Conservation (phyloP, 2,888 invertebrate genomes). For the Athrips mouffetella region DNA sequence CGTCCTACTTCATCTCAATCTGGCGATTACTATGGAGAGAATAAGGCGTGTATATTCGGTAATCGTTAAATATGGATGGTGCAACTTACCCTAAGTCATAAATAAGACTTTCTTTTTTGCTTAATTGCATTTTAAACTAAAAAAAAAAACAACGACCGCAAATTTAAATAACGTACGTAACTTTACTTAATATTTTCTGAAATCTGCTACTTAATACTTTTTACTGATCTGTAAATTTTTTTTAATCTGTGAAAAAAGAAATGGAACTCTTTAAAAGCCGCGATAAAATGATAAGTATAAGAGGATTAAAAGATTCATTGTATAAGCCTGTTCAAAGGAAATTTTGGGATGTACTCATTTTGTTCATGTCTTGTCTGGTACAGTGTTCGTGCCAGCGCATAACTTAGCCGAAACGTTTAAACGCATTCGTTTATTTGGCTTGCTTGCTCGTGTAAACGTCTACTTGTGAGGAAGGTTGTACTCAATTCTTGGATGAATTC, state of each 20-base stretch:
- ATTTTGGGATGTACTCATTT: slow-evolving; percentile 65
- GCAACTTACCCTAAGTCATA: too few species aligned
- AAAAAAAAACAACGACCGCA: too few species aligned
- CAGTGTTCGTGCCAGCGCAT: slow-evolving; percentile 51
- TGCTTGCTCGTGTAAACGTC: slow-evolving; percentile 51
- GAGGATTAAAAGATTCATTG: slow-evolving; percentile 74
- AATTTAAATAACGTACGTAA: too few species aligned
- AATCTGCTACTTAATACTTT: too few species aligned
- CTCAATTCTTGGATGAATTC: slow-evolving; percentile 15
- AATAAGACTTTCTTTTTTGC: too few species aligned
- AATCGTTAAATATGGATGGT: too few species aligned
- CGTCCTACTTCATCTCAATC: too few species aligned
- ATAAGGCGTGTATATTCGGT: too few species aligned
- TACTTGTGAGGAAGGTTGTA: slow-evolving; percentile 33
- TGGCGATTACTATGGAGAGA: too few species aligned
- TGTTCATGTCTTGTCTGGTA: slow-evolving; percentile 55
- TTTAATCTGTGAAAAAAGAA: slow-evolving; percentile 17
- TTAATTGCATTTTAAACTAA: too few species aligned
- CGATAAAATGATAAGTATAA: slow-evolving; percentile 73
- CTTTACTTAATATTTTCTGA: too few species aligned
- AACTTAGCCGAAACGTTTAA: slow-evolving; percentile 44
- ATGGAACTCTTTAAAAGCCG: slow-evolving; percentile 52
- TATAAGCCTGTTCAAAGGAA: slow-evolving; percentile 67
- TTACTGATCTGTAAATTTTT: too few species aligned
- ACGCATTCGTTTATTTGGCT: slow-evolving; percentile 47